Percentiles rank a stretch among this genome's conserved stretches.
These are phyloP conservation scores for Enteromius paludinosus DNA, from an alignment of 2,797 vertebrate genomes.

Conservation along the genomic window DNA sequence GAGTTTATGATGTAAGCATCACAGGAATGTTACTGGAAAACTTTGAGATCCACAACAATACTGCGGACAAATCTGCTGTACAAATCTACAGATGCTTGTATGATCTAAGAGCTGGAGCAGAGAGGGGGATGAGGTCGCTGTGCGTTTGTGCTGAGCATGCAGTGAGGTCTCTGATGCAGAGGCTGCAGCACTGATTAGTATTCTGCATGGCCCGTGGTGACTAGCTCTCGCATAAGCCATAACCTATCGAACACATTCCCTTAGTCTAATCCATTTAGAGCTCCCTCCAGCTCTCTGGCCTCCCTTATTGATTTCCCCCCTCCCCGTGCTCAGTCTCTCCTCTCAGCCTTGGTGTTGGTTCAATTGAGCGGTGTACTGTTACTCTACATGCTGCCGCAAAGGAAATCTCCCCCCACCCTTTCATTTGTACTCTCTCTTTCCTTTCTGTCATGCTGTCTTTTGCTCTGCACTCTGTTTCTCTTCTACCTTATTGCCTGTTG, in stretches of 20 bases:
- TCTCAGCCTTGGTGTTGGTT: conserved; percentile 71
- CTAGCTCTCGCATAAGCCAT: conserved; percentile 78
- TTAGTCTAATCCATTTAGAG: conserved; percentile 85
- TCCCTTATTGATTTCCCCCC: conserved; percentile 83
- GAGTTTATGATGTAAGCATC: conserved; percentile 35
- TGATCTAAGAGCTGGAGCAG: conserved; percentile 43
- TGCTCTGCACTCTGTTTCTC: conserved; percentile 47
- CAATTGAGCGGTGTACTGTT: conserved; percentile 51
- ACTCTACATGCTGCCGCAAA: conserved; percentile 44
- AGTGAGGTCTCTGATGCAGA: conserved; percentile 69
- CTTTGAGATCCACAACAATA: background rate
- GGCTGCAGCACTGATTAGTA: conserved; percentile 73
- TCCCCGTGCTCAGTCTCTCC: conserved; percentile 74
- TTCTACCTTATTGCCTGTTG: conserved; percentile 30
- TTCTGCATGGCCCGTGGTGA: conserved; percentile 56
- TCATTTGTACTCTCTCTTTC: conserved; percentile 12
- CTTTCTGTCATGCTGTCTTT: background rate
- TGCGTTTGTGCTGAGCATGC: conserved; percentile 76
- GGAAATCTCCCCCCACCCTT: conserved; percentile 29
- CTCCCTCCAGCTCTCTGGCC: conserved; percentile 79
- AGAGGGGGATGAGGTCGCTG: conserved; percentile 48
- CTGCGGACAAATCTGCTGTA: conserved; percentile 10
- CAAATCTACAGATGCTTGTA: conserved; percentile 32
- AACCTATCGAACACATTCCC: conserved; percentile 86
- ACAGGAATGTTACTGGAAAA: conserved; percentile 30